Evolutionary conservation across 1,140 invertebrate species (phyloP), one percentile per base, ranked within the genome.

Genomic region (Leucophenga varia): DNA sequence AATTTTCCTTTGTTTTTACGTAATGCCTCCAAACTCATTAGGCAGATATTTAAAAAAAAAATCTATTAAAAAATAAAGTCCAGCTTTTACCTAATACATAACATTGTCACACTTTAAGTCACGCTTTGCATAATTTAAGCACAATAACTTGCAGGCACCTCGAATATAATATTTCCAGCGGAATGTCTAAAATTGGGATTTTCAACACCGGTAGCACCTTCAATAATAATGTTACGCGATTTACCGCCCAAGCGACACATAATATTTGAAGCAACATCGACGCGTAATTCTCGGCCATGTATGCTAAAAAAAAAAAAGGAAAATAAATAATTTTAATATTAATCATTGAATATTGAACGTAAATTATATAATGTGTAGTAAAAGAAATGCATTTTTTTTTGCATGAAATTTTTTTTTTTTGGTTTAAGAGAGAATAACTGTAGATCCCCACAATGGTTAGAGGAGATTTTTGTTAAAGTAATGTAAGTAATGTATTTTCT

Each of bases 121-220:
- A n/a, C n/a, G n/a, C n/a, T n/a, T n/a, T n/a, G n/a, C n/a, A n/a
- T n/a, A n/a, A n/a, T 19, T 63, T 43, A 74, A 40, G 61, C 57
- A 44, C 72, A 75, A 42, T 74, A 75, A 3, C 57, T 35, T 18
- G 72, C 50, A 14, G 73, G 73, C 40, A 75, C 72, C 49, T 75
- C 72, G 38, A 74, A 74, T 30, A 75, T 71, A 20, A 75, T 75
- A 31, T 55, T 68, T 36, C 54, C 58, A 7, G 52, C 52, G 31
- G 60, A 51, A 52, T 65, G 54, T 43, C 63, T 54, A 51, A 75
- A 75, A 31, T 49, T 68, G 3, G 73, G 71, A 18, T 36, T 53
- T 38, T 75, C 72, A 41, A 75, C 63, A 44, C 65, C 68, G 20
- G 65, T 38, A 6, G 55, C 64, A 21, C 58, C 68, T 49, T 75